Evolutionary conservation across 2,888 invertebrate genomes (phyloP).

Genomic region (Odontomyia ornata): DNA sequence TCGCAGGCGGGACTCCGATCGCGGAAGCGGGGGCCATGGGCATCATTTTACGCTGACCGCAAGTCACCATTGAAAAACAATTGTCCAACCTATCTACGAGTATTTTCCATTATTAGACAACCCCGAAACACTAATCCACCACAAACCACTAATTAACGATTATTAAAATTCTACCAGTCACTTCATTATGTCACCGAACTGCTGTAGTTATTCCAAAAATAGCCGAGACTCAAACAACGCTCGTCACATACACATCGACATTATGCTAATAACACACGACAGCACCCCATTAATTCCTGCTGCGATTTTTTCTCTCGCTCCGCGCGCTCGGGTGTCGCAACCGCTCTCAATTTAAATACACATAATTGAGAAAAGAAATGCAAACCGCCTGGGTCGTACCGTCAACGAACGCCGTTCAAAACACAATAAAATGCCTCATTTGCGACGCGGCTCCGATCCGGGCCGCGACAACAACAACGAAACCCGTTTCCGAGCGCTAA

Average conservation of each 20-base stretch:
- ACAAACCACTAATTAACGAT: slow-evolving; percentile 15
- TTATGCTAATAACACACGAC: slow-evolving; percentile 45
- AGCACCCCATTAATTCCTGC: slow-evolving; percentile 36
- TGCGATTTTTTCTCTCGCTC: slow-evolving; percentile 14
- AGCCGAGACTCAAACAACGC: neutral
- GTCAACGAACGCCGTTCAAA: slow-evolving; percentile 50
- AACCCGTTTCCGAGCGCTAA: slow-evolving; percentile 25
- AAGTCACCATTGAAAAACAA: slow-evolving; percentile 62
- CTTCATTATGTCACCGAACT: slow-evolving; percentile 24
- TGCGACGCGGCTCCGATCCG: slow-evolving; percentile 42
- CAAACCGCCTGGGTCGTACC: slow-evolving; percentile 42
- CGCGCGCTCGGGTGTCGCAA: slow-evolving; percentile 43
- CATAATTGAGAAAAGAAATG: slow-evolving; percentile 32
- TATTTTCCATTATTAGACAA: neutral
- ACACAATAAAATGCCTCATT: slow-evolving; percentile 50
- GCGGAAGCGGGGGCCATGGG: slow-evolving; percentile 92
- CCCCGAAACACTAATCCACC: slow-evolving; percentile 28
- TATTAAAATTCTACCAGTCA: slow-evolving; percentile 13
- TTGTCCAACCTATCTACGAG: neutral
- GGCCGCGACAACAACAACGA: slow-evolving; percentile 41
- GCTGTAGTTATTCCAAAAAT: slow-evolving; percentile 21
- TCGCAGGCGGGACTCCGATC: slow-evolving; percentile 77
- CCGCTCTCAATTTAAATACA: slow-evolving; percentile 37
- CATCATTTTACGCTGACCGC: slow-evolving; percentile 75
- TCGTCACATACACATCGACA: slow-evolving; percentile 33